A percentile compares a stretch with the other conserved stretches of the same genome.
phyloP scores from a whole-genome alignment of 1,140 invertebrate species.

The Ceratosolen fusciceps region DNA sequence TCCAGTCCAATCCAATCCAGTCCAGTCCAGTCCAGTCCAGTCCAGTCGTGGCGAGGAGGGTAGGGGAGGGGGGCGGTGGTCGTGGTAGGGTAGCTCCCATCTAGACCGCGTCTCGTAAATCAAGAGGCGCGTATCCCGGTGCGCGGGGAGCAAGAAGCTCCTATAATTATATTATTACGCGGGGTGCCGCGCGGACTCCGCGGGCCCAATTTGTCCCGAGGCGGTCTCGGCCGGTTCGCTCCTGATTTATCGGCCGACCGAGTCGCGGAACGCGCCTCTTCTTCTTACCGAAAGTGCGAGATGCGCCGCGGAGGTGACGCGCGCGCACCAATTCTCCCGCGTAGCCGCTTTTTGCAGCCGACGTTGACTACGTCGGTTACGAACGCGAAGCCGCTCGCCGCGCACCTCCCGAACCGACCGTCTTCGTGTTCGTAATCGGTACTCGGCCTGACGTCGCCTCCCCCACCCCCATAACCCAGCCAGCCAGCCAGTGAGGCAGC shows the following conservation, averaged over 20 bases:
- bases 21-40: too few species aligned
- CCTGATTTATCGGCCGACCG: conserved; percentile 66
- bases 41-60: too few species aligned
- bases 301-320: conserved; percentile 17
- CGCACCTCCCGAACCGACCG: too few species aligned
- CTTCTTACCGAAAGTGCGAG: conserved; percentile 19
- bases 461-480: not conserved
- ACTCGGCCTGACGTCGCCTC: not conserved
- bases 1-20: too few species aligned
- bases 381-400: too few species aligned
- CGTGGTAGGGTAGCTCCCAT: too few species aligned
- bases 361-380: too few species aligned
- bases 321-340: conserved; percentile 31
- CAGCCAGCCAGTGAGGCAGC: not conserved
- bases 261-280: conserved; percentile 5
- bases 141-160: conserved; percentile 56
- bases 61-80: too few species aligned
- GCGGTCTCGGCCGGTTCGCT: conserved; percentile 63
- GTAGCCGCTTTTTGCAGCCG: conserved; percentile 43
- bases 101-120: conserved; percentile 51
- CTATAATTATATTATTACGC: conserved; percentile 70
- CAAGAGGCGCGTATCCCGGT: conserved; percentile 49
- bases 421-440: too few species aligned
- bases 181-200: conserved; percentile 62
- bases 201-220: conserved; percentile 64